A percentile compares a stretch with the other conserved stretches of the same genome.
Conservation (phyloP, 2,888 invertebrate genomes). For the Plagodis pulveraria region DNA sequence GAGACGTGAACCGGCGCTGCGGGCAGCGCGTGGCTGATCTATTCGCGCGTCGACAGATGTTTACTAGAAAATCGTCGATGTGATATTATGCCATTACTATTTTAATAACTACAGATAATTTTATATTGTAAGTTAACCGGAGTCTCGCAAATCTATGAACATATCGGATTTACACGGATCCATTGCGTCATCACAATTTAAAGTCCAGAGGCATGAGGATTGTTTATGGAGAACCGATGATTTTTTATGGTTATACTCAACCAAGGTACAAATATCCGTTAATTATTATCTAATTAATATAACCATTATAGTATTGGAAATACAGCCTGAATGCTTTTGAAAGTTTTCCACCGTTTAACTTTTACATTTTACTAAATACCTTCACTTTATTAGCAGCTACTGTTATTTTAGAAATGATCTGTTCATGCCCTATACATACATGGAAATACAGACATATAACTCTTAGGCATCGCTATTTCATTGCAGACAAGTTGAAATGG, state of each 20-base stretch:
- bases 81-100: conserved; percentile 47
- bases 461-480: no score
- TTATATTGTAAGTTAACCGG: conserved; percentile 22
- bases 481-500: conserved; percentile 34
- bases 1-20: conserved; percentile 10
- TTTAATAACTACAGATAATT: conserved; percentile 29
- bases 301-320: conserved; percentile 45
- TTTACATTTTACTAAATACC: not conserved
- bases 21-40: conserved; percentile 8
- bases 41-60: conserved; percentile 13
- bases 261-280: conserved; percentile 70
- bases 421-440: not conserved
- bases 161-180: conserved; percentile 34
- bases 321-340: conserved; percentile 33
- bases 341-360: conserved; percentile 30
- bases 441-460: not conserved
- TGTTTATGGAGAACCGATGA: conserved; percentile 36
- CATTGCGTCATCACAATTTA: conserved; percentile 18
- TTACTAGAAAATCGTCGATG: conserved; percentile 27
- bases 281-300: conserved; percentile 47
- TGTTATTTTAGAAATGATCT: not conserved
- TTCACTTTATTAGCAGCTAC: not conserved
- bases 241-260: conserved; percentile 47
- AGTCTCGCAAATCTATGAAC: conserved; percentile 28
- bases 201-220: conserved; percentile 3